A percentile compares a stretch with the other conserved stretches of the same genome.
Evolutionary conservation across 53 echinoderm and acorn worm species (phyloP).

Genomic region (Echinarachnius parma): DNA sequence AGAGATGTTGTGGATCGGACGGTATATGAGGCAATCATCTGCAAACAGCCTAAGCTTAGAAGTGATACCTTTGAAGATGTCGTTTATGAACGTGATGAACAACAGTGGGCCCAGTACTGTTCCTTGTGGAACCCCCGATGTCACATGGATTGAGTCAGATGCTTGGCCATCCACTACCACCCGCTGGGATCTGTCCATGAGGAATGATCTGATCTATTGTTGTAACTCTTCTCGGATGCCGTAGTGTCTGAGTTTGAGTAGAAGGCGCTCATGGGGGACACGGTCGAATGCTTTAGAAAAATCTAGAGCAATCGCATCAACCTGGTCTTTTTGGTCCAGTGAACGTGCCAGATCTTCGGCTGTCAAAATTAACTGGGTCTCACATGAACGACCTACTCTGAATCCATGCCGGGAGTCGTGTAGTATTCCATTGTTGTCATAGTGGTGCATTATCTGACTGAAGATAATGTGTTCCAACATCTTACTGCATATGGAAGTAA

Average conservation of each 20-base stretch:
- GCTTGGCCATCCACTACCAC: no score
- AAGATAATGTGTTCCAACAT: conserved; percentile 48
- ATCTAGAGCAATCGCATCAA: conserved; percentile 45
- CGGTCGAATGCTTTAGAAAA: conserved; percentile 47
- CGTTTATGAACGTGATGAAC: conserved; percentile 23
- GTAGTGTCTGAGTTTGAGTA: no score
- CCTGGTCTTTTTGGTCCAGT: conserved; percentile 46
- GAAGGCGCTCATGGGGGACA: no score
- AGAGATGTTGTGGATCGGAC: no score
- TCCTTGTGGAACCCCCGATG: conserved; percentile 11
- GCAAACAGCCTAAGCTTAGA: conserved; percentile 10
- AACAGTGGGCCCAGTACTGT: conserved; percentile 22
- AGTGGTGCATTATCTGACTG: conserved; percentile 51
- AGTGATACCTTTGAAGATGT: neutral
- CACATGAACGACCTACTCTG: conserved; percentile 46
- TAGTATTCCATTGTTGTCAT: conserved; percentile 35
- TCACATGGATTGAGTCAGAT: neutral
- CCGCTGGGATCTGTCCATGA: no score
- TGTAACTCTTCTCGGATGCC: no score
- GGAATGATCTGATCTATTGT: no score
- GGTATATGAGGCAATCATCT: conserved; percentile 16
- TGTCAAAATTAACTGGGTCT: conserved; percentile 46
- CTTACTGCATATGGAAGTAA: conserved; percentile 37
- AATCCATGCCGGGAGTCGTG: conserved; percentile 45
- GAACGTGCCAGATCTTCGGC: conserved; percentile 39